A percentile compares a stretch with the other conserved stretches of the same genome.
These are phyloP conservation scores for Morinoia aosen DNA, from an alignment of 2,888 invertebrate genomes.

Conservation along the genomic window DNA sequence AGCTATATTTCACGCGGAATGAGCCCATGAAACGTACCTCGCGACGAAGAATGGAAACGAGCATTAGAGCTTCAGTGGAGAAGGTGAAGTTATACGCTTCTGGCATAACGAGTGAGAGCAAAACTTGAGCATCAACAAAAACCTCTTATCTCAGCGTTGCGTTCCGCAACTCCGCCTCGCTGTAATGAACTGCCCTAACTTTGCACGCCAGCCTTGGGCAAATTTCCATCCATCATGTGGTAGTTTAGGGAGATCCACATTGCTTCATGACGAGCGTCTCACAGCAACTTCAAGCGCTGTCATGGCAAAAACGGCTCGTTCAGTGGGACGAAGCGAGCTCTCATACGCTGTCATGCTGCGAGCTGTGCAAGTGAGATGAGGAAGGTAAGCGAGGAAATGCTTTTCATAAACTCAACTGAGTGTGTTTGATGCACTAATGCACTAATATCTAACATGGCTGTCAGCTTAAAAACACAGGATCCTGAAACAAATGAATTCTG, in stretches of 20 bases:
- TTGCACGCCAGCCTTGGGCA: not conserved
- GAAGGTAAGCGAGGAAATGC: not conserved
- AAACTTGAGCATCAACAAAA: not conserved
- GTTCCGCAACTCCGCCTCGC: not conserved
- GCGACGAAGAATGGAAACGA: not conserved
- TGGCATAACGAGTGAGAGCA: not conserved
- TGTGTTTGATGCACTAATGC: too few relatives aligned
- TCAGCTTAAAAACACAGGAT: too few relatives aligned
- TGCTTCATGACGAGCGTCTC: not conserved
- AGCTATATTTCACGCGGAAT: not conserved
- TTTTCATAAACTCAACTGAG: too few relatives aligned
- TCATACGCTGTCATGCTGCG: not conserved
- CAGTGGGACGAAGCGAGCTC: not conserved
- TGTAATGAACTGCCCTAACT: slow-evolving; percentile 17
- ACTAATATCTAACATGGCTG: too few relatives aligned
- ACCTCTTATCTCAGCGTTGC: not conserved
- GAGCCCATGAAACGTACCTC: not conserved
- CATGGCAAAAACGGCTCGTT: not conserved
- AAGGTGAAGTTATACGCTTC: not conserved
- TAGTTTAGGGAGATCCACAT: not conserved
- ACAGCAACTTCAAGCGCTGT: not conserved
- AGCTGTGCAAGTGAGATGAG: not conserved
- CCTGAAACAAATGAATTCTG: too few relatives aligned
- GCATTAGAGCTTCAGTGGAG: not conserved
- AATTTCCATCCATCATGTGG: slow-evolving; percentile 7